Conservation (phyloP, 2,888 invertebrate species). For the Meta bourneti region DNA sequence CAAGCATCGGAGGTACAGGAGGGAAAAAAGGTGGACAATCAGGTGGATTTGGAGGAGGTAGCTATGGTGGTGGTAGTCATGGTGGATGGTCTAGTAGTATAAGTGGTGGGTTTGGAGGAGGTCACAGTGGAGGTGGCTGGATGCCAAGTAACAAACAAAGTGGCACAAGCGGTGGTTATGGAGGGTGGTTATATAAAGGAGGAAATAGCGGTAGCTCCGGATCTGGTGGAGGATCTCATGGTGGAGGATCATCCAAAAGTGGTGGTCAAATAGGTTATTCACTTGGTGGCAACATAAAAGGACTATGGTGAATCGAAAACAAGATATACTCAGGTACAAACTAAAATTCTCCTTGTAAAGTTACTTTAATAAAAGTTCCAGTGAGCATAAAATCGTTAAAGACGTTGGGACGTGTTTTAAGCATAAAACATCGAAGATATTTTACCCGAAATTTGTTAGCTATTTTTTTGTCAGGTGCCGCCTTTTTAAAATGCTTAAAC, state of each 20-base stretch:
- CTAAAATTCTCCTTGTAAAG: background rate
- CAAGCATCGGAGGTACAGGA: constrained; percentile 3
- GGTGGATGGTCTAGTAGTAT: constrained; percentile 14
- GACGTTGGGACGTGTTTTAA: background rate
- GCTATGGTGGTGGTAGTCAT: constrained; percentile 16
- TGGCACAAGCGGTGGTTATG: constrained; percentile 7
- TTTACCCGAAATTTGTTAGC: too few relatives aligned
- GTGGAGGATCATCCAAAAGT: background rate
- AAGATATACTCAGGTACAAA: background rate
- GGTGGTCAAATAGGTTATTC: background rate
- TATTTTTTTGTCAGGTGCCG: background rate
- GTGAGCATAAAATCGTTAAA: background rate
- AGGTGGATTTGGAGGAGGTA: constrained; percentile 17
- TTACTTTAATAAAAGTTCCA: background rate
- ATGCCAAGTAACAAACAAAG: background rate
- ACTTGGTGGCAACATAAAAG: constrained; percentile 14
- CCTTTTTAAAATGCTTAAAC: background rate
- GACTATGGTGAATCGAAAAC: background rate
- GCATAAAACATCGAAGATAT: background rate
- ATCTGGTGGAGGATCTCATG: background rate
- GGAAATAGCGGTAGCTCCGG: background rate
- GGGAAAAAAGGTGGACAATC: constrained; percentile 12
- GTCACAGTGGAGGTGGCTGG: constrained; percentile 15
- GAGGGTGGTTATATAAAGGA: constrained; percentile 20
- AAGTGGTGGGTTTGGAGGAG: constrained; percentile 19